phyloP scores from a whole-genome alignment of 2,888 invertebrate species.

The Dione juno region DNA sequence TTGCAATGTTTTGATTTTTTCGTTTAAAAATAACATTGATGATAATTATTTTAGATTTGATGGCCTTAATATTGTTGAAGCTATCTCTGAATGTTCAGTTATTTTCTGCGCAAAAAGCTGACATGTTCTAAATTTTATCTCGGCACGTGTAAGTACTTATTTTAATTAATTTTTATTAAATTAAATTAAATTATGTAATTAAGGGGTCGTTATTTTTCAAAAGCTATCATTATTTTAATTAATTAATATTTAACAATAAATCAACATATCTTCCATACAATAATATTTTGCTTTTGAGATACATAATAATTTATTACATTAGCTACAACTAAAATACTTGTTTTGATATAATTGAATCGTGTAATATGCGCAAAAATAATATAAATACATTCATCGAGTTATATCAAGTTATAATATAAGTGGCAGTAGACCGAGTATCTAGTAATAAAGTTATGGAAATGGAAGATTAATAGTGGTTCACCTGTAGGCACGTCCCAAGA shows the following conservation, averaged over 20 bases:
- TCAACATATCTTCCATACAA: background rate
- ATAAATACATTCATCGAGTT: background rate
- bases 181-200: background rate
- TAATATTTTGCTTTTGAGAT: background rate
- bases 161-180: background rate
- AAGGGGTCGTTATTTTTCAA: background rate
- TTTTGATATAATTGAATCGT: background rate
- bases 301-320: background rate
- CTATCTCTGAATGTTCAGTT: slow-evolving; percentile 28
- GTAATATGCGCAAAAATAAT: background rate
- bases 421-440: slow-evolving; percentile 1
- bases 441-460: background rate
- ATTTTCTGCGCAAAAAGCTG: slow-evolving; percentile 28
- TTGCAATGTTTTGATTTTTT: slow-evolving; percentile 27
- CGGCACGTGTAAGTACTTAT: slow-evolving; percentile 1
- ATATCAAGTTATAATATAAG: background rate
- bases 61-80: slow-evolving; percentile 36
- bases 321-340: background rate
- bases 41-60: slow-evolving; percentile 34
- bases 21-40: slow-evolving; percentile 20
- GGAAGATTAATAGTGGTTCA: slow-evolving; percentile 42
- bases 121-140: slow-evolving; percentile 30
- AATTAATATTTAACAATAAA: background rate
- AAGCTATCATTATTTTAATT: background rate
- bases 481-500: slow-evolving; percentile 76